phyloP scores from a whole-genome alignment of 2,888 invertebrate genomes.

The Onthophagus sagittarius region DNA sequence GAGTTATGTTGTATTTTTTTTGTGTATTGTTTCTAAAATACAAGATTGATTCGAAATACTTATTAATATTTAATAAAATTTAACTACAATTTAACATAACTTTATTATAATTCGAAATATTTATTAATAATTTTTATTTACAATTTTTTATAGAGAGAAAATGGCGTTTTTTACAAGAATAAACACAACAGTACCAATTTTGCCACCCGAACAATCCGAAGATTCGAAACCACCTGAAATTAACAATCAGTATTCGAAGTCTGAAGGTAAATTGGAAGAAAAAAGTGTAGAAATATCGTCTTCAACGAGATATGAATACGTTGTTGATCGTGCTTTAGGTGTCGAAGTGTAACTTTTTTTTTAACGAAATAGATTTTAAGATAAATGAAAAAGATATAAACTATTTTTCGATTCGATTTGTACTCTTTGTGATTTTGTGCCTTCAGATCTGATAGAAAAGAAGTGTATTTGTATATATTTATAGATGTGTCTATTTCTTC shows the following conservation, averaged over 20 bases:
- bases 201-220: conserved; percentile 64
- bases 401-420: conserved; percentile 28
- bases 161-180: conserved; percentile 93
- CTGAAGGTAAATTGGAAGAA: conserved; percentile 37
- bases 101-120: too few relatives aligned
- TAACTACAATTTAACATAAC: too few relatives aligned
- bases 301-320: conserved; percentile 69
- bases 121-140: background rate
- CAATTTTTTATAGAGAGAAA: conserved; percentile 72
- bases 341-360: conserved; percentile 68
- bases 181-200: conserved; percentile 70
- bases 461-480: conserved; percentile 1
- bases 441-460: conserved; percentile 42
- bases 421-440: conserved; percentile 43
- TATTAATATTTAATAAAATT: too few relatives aligned
- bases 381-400: conserved; percentile 8
- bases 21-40: too few relatives aligned
- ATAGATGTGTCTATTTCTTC: conserved; percentile 1
- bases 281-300: conserved; percentile 39
- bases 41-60: too few relatives aligned
- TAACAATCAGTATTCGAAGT: conserved; percentile 21
- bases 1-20: too few relatives aligned
- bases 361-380: conserved; percentile 14
- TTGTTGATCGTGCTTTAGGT: conserved; percentile 78
- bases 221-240: conserved; percentile 29